Evolutionary conservation across 2,113 vertebrate genomes (phyloP).

Genomic region (Pomatorhinus ruficollis): DNA sequence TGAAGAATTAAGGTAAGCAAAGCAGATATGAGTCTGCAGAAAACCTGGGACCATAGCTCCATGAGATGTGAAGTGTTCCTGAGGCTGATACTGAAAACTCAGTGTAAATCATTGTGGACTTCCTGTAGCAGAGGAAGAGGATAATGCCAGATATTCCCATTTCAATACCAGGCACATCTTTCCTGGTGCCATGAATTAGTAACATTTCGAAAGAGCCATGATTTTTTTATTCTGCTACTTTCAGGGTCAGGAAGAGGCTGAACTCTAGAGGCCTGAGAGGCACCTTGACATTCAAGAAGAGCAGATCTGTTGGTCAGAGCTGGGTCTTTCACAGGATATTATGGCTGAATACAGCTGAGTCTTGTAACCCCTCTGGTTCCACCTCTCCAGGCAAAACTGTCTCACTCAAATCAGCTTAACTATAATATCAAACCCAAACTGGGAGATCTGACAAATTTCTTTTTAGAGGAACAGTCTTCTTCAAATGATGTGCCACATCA

Average conservation of each 20-base stretch:
- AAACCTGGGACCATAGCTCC: not conserved
- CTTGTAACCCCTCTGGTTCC: not conserved
- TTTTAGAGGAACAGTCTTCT: not conserved
- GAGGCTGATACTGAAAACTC: not conserved
- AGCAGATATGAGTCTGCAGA: not conserved
- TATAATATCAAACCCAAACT: not conserved
- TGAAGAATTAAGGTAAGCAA: not conserved
- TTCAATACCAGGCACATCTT: not conserved
- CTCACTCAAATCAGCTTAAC: not conserved
- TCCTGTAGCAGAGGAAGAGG: not conserved
- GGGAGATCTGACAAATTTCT: not conserved
- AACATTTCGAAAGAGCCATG: not conserved
- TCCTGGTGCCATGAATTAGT: not conserved
- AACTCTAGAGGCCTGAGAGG: not conserved
- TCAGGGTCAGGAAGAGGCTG: not conserved
- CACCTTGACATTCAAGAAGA: not conserved
- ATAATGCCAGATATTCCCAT: not conserved
- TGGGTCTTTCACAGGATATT: not conserved
- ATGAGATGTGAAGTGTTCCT: not conserved
- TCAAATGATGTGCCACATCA: not conserved
- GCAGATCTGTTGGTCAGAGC: not conserved
- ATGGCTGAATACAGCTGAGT: not conserved
- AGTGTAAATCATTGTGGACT: not conserved
- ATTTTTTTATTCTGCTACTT: not conserved
- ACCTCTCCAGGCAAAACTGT: not conserved